Evolutionary conservation across 2,888 invertebrate genomes (phyloP), one percentile per base, ranked within the genome.

Genomic region (Perizoma flavofasciatum): DNA sequence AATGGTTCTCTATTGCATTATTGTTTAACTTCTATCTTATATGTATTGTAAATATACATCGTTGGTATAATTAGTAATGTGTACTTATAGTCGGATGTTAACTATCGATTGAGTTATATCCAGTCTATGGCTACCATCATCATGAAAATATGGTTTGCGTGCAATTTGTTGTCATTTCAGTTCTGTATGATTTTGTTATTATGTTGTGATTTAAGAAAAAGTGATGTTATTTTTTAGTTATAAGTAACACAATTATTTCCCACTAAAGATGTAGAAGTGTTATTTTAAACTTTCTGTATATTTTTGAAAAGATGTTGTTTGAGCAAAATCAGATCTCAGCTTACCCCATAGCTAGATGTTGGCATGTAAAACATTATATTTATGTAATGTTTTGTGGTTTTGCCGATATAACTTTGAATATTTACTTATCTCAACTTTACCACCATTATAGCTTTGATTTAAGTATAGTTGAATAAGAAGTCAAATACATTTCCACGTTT

Each of bases 211-310:
- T 64, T 78, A 79, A 79, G 78, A 65, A 63, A 75, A 76, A 76
- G 72, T 75, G 64, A 78, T 79, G 73, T 82, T 74, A 79, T 79
- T 73, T n/a, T 71, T 74, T 77, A 79, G 75, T 69, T 70, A 51
- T 80, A 81, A 79, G 78, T 67, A 56, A 71, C 70, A 58, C 65
- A 66, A 64, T 68, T 68, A 5, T 67, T 64, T 68, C 67, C 41
- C 65, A 59, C 45, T 67, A 46, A 46, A 59, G 57, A 40, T 37
- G 55, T 51, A 37, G 34, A 48, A 49, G 43, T 55, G 51, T 66
- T 61, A 58, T 66, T 65, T 66, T 63, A 45, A 61, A 64, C 47
- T 43, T 44, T 45, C 10, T 40, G 41, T 55, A 56, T 48, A 34
- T 59, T 51, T 9, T 61, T 57, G 32, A 11, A 50, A 50, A 32